These are phyloP conservation scores for Excalfactoria chinensis DNA, from an alignment of 2,113 vertebrate genomes.

Conservation along the genomic window DNA sequence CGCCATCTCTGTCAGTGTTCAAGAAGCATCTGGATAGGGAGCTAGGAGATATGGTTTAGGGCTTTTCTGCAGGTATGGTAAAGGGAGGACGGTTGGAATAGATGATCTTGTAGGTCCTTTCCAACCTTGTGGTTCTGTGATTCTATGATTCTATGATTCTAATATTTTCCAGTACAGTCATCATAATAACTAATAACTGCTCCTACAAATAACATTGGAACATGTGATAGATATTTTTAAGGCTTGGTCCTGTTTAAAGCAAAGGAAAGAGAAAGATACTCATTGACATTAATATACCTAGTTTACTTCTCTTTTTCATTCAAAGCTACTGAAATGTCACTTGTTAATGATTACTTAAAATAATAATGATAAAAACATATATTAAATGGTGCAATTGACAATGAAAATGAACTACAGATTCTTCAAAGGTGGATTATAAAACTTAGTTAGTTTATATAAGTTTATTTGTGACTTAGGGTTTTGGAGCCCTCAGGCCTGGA, in stretches of 20 bases:
- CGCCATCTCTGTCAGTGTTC: too few species aligned
- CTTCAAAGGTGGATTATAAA: neutral
- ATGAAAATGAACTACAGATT: neutral
- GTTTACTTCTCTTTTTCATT: neutral
- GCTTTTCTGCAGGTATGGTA: too few species aligned
- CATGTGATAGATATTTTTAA: neutral
- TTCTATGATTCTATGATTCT: too few species aligned
- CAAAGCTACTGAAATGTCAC: neutral
- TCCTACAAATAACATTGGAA: neutral
- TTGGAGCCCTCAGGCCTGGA: neutral
- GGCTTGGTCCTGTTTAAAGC: neutral
- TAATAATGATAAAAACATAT: neutral
- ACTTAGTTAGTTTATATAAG: neutral
- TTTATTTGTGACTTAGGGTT: neutral
- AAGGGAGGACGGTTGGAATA: too few species aligned
- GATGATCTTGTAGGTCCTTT: too few species aligned
- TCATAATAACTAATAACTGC: neutral
- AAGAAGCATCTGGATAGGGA: too few species aligned
- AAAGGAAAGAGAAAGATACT: neutral
- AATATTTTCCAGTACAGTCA: neutral
- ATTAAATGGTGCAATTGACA: neutral
- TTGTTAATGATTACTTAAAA: neutral
- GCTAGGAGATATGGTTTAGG: too few species aligned
- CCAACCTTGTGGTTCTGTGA: too few species aligned
- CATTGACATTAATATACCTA: neutral